A percentile compares a stretch with the other conserved stretches of the same genome.
phyloP scores from a whole-genome alignment of 1,140 invertebrate species.

The Mizuhopecten yessoensis region DNA sequence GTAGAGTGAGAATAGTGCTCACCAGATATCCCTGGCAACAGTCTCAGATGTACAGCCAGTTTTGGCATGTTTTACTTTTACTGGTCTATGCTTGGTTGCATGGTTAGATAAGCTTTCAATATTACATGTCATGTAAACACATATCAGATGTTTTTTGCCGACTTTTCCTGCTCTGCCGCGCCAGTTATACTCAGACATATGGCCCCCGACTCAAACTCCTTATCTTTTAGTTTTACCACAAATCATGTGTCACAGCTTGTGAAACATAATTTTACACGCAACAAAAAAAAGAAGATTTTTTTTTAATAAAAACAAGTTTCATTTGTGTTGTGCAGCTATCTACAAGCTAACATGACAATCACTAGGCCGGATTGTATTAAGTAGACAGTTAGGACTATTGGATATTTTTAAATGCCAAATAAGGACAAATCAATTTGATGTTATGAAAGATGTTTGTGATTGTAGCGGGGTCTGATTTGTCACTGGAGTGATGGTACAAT shows the following conservation, averaged over 20 bases:
- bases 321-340: neutral
- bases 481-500: neutral
- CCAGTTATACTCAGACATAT: neutral
- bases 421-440: neutral
- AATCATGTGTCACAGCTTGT: constrained; percentile 26
- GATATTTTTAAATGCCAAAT: constrained; percentile 15
- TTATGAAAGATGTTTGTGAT: neutral
- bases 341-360: neutral
- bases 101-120: constrained; percentile 32
- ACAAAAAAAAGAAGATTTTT: neutral
- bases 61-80: constrained; percentile 25
- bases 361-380: neutral
- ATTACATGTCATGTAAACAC: constrained; percentile 9
- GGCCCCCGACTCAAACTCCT: neutral
- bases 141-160: neutral
- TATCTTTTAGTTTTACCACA: constrained; percentile 18
- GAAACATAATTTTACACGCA: constrained; percentile 10
- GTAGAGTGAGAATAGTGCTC: too few relatives aligned
- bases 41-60: neutral
- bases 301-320: neutral
- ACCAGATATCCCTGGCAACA: neutral
- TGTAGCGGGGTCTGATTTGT: neutral
- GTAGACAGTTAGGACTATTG: constrained; percentile 16
- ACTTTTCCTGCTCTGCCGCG: neutral
- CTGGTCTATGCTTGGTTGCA: constrained; percentile 25